A percentile compares a stretch with the other conserved stretches of the same genome.
These are phyloP conservation scores for Bombus balteatus DNA, from an alignment of 1,140 invertebrate genomes.

Conservation along the genomic window DNA sequence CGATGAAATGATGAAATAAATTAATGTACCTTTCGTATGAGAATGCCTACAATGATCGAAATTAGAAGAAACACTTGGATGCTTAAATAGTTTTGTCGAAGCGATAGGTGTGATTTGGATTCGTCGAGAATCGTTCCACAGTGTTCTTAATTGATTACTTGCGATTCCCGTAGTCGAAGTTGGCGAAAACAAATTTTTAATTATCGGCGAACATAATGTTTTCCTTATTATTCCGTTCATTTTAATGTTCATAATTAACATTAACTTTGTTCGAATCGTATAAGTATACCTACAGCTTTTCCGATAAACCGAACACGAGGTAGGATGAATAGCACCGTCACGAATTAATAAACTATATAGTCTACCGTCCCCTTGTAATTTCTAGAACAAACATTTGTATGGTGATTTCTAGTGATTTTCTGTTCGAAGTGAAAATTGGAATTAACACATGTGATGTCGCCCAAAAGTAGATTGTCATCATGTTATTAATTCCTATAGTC, in stretches of 20 bases:
- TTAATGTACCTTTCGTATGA: constrained; percentile 87
- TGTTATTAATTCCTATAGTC: no score
- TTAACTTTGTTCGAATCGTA: neutral
- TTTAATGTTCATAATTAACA: constrained; percentile 67
- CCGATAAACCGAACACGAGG: neutral
- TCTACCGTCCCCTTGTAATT: neutral
- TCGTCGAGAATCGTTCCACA: constrained; percentile 86
- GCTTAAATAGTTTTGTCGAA: constrained; percentile 74
- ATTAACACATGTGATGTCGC: neutral
- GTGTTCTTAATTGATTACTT: constrained; percentile 85
- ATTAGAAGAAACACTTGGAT: constrained; percentile 82
- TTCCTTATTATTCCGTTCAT: constrained; percentile 88
- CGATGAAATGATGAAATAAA: neutral
- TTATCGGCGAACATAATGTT: constrained; percentile 82
- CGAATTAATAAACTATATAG: neutral
- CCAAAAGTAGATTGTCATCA: no score
- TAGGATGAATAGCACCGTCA: neutral
- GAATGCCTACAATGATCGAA: constrained; percentile 85
- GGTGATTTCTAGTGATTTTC: neutral
- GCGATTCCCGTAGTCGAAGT: constrained; percentile 79
- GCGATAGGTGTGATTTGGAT: constrained; percentile 61
- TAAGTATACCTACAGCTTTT: neutral
- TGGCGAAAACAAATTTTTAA: constrained; percentile 81
- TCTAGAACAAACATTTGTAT: neutral
- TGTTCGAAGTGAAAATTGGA: neutral